Evolutionary conservation across 2,888 invertebrate species (phyloP).

Genomic region (Entomobrya proxima): DNA sequence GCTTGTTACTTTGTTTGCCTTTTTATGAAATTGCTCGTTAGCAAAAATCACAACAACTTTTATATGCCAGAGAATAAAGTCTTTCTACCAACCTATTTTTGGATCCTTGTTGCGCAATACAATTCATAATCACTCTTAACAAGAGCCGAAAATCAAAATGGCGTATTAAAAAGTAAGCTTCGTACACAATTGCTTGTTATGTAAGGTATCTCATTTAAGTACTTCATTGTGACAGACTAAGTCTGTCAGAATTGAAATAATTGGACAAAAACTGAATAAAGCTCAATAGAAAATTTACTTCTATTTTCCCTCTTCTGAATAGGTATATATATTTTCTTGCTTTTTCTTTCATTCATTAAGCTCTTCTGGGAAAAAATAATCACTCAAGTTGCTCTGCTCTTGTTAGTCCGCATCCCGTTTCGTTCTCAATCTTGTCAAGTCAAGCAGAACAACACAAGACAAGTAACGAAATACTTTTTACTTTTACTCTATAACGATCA

Average conservation of each 20-base stretch:
- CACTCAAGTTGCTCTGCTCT: not conserved
- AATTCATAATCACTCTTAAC: too few relatives aligned
- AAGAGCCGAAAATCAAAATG: too few relatives aligned
- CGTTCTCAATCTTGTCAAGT: too few relatives aligned
- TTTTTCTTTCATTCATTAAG: slow-evolving; percentile 46
- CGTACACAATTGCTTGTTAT: too few relatives aligned
- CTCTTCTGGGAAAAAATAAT: slow-evolving; percentile 29
- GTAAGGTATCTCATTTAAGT: not conserved
- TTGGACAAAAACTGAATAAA: not conserved
- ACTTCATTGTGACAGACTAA: not conserved
- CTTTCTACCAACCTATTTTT: not conserved
- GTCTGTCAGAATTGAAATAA: not conserved
- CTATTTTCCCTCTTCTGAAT: too few relatives aligned
- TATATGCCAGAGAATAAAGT: not conserved
- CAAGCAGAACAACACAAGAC: not conserved
- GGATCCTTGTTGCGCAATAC: not conserved
- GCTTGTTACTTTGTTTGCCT: too few relatives aligned
- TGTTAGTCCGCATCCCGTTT: not conserved
- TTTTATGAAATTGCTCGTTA: too few relatives aligned
- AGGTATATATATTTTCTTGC: too few relatives aligned
- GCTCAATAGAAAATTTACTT: too few relatives aligned
- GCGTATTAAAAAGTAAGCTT: too few relatives aligned
- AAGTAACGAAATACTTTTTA: not conserved
- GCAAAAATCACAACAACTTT: too few relatives aligned
- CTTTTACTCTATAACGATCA: too few relatives aligned